Conservation (phyloP, 2,113 vertebrate species). For the Montifringilla adamsi region DNA sequence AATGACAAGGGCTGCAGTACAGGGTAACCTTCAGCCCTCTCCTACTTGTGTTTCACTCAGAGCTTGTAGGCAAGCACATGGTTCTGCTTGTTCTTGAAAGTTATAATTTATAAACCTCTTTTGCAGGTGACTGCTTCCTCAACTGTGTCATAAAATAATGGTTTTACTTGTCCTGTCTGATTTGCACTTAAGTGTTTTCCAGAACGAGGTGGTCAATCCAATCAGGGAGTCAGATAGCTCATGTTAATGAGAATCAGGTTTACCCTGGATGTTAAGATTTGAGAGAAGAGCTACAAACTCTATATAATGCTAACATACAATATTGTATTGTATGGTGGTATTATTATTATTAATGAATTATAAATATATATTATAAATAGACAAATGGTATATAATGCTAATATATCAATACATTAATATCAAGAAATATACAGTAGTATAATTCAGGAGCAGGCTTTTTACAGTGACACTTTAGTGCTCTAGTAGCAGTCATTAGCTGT, state of each 20-base stretch:
- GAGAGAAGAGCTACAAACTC: background rate
- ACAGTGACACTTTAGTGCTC: background rate
- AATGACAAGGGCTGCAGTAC: background rate
- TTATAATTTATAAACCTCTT: background rate
- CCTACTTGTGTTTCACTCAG: background rate
- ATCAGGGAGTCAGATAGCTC: background rate
- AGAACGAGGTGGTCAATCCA: background rate
- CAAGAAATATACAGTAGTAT: background rate
- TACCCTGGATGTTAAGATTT: background rate
- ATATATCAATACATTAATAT: fast-evolving
- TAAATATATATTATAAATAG: background rate
- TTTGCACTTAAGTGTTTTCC: background rate
- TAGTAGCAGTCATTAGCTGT: background rate
- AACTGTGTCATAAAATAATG: background rate
- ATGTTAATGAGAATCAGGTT: background rate
- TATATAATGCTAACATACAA: background rate
- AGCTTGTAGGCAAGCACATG: background rate
- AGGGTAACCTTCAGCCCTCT: background rate
- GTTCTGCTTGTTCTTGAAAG: background rate
- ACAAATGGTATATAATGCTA: background rate
- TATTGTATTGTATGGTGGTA: background rate
- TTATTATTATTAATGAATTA: no score
- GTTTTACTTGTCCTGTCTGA: background rate
- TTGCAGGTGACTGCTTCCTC: background rate
- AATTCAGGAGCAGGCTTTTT: background rate